Conservation (phyloP, 2,113 vertebrate genomes). For the Oncorhynchus nerka region DNA sequence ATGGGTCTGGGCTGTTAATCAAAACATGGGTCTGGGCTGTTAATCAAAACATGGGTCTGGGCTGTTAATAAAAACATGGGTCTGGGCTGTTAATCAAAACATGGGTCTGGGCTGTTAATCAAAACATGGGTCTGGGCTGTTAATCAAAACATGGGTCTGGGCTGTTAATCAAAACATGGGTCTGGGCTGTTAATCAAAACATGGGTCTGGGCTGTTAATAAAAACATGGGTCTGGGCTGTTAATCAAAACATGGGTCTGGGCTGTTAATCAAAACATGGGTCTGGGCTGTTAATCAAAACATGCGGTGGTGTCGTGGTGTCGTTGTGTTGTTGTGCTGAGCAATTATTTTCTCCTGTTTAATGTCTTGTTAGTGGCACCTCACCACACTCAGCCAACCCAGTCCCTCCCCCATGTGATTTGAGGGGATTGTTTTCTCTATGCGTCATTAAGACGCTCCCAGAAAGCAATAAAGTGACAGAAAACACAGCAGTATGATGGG, state of each 20-base stretch:
- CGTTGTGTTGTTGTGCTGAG: conserved; percentile 30
- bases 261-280: conserved; percentile 52
- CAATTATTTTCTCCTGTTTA: conserved; percentile 43
- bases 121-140: conserved; percentile 24
- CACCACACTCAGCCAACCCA: conserved; percentile 21
- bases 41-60: conserved; percentile 49
- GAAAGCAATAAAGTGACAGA: conserved; percentile 39
- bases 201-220: conserved; percentile 45
- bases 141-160: neutral
- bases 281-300: neutral
- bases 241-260: neutral
- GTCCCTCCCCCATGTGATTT: conserved; percentile 28
- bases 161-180: conserved; percentile 52
- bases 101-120: conserved; percentile 45
- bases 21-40: conserved; percentile 16
- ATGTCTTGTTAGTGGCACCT: conserved; percentile 58
- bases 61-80: neutral
- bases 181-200: neutral
- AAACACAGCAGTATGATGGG: conserved; percentile 17
- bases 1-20: neutral
- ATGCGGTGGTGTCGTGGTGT: neutral
- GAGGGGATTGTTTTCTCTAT: conserved; percentile 50
- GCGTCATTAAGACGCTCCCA: conserved; percentile 37
- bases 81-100: conserved; percentile 30
- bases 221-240: conserved; percentile 24